phyloP scores from a whole-genome alignment of 2,113 vertebrate species.

The Oreotrochilus melanogaster region DNA sequence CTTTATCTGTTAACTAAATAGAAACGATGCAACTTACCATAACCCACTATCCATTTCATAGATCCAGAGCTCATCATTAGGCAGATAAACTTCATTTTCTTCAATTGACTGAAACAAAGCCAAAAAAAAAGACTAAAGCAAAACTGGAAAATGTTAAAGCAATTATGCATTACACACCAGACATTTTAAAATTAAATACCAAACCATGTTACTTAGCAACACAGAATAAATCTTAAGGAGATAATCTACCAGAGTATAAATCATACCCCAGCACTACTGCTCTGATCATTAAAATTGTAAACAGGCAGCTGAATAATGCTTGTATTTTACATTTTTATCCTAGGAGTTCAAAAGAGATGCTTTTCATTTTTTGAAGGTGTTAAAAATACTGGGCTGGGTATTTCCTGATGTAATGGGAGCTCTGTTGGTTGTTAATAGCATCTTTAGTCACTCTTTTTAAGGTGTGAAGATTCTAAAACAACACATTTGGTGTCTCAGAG shows the following conservation, averaged over 20 bases:
- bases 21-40: constrained; percentile 81
- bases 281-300: not conserved
- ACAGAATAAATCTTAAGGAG: not conserved
- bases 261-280: not conserved
- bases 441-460: not conserved
- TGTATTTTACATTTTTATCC: not conserved
- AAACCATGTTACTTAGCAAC: not conserved
- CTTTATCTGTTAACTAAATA: not conserved
- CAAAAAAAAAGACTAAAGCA: not conserved
- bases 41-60: constrained; percentile 89
- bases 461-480: not conserved
- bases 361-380: not conserved
- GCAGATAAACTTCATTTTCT: constrained; percentile 92
- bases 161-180: not conserved
- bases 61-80: constrained; percentile 92
- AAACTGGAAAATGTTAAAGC: not conserved
- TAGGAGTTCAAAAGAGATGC: not conserved
- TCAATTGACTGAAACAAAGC: constrained; percentile 84
- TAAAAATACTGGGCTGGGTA: not conserved
- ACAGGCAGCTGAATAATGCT: not conserved
- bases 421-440: not conserved
- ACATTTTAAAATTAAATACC: not conserved
- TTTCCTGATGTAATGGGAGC: not conserved
- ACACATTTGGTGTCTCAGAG: not conserved
- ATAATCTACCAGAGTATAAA: not conserved